Percentiles rank a stretch among this genome's conserved stretches.
Conservation (phyloP, 92 coral and sea anemone species). For the Phenganax marumi region DNA sequence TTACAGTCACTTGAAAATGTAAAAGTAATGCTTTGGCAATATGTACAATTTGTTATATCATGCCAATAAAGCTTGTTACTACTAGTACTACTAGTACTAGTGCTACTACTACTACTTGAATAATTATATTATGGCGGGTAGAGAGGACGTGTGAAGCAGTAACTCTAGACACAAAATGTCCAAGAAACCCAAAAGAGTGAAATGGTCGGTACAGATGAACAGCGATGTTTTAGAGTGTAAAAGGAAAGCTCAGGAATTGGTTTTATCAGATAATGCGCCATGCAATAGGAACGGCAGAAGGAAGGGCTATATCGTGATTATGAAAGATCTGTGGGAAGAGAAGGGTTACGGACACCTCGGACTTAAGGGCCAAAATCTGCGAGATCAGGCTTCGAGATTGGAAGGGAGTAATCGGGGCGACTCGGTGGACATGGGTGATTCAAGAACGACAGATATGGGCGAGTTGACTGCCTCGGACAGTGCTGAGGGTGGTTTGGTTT, state of each 20-base stretch:
- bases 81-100: too few species aligned
- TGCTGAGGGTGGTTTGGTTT: too few species aligned
- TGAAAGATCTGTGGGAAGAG: slow-evolving; percentile 51
- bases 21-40: too few species aligned
- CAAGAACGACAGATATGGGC: too few species aligned
- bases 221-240: slow-evolving; percentile 54
- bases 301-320: slow-evolving; percentile 51
- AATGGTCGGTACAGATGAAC: slow-evolving; percentile 41
- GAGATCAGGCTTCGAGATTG: neutral
- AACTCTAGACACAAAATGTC: neutral
- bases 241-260: slow-evolving; percentile 48
- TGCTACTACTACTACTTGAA: too few species aligned
- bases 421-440: too few species aligned
- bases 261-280: slow-evolving; percentile 39
- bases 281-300: slow-evolving; percentile 47
- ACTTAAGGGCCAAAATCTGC: slow-evolving; percentile 28
- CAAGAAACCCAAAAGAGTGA: neutral
- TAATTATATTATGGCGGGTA: too few species aligned
- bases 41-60: too few species aligned
- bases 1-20: too few species aligned
- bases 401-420: neutral
- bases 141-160: too few species aligned
- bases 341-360: slow-evolving; percentile 25
- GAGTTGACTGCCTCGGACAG: too few species aligned
- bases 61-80: too few species aligned